These are phyloP conservation scores for Nudaria mundana DNA, from an alignment of 2,888 invertebrate genomes.

Conservation along the genomic window DNA sequence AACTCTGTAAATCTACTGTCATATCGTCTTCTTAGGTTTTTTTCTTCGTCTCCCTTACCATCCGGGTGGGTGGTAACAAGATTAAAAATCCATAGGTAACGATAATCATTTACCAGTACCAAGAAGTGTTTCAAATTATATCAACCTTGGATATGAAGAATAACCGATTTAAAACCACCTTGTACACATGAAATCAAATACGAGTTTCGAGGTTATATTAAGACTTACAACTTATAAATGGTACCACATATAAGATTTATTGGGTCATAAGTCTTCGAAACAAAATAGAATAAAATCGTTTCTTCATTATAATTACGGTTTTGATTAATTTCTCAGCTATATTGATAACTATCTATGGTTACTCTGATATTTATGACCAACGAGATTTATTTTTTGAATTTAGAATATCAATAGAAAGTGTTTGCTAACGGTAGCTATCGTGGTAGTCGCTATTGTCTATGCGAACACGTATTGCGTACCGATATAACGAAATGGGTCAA, in stretches of 20 bases:
- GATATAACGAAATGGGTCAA: constrained; percentile 48
- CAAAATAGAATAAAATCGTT: background rate
- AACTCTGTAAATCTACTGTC: no score
- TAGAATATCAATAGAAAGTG: constrained; percentile 8
- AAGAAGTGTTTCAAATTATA: background rate
- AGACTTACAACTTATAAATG: background rate
- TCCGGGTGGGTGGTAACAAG: no score
- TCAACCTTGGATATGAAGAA: no score
- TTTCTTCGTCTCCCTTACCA: no score
- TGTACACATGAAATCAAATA: background rate
- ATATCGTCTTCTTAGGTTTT: no score
- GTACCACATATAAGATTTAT: background rate
- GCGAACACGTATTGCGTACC: constrained; percentile 31
- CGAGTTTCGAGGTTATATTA: background rate
- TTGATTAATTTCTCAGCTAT: background rate
- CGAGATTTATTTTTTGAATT: background rate
- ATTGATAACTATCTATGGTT: background rate
- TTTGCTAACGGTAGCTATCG: constrained; percentile 16
- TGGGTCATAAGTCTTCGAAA: background rate
- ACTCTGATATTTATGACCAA: background rate
- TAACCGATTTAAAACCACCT: background rate
- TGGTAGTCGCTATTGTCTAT: constrained; percentile 13
- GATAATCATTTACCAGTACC: no score
- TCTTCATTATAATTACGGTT: background rate
- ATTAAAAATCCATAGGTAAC: no score